Base-by-base conservation (phyloP, 2,888 invertebrate species). In the Biston stratarius region DNA sequence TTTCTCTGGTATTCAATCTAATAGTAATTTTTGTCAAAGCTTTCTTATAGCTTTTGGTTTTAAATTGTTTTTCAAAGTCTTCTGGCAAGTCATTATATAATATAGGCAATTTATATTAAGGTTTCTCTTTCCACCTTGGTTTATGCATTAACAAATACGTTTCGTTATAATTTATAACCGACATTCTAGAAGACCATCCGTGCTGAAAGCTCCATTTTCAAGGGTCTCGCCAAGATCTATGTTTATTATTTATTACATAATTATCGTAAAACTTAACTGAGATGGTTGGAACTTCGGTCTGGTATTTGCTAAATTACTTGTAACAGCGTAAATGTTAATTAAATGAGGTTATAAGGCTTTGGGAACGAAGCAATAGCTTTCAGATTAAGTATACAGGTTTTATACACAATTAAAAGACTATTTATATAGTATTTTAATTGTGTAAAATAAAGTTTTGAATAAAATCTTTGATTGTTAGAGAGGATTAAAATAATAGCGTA, bases 221-320 rank as follows among this genome's bases (percentile, higher is more conserved):
- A 71, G 68, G 66, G 67, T 61, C 65, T 72, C 12, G 24, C 67
- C 64, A 71, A 72, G 71, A 72, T 69, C 57, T 71, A 66, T 62
- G 61, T 53, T 61, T 74, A 72, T 72, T 71, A 74, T 74, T 74
- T 74, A 73, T 72, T 69, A 62, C 65, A 42, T 45, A 24, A 24
- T 24, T 24, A 67, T 67, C 63, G 59, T 60, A 62, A 59, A 49
- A 53, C 45, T 57, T 33, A 62, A 69, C 51, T 67, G 14, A 40
- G 61, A 47, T 61, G 61, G 65, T 71, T 55, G 65, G 64, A 64
- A 69, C 69, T 70, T 53, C 11, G 42, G 12, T 56, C 42, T 49
- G 58, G 44, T 62, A 47, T 58, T 59, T 48, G 11, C 51, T 45
- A 47, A 42, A 49, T 61, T 57, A 66, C n/a, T 38, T 47, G 36